Base-by-base conservation (phyloP, 1,140 invertebrate genomes). In the Oryctes rhinoceros region DNA sequence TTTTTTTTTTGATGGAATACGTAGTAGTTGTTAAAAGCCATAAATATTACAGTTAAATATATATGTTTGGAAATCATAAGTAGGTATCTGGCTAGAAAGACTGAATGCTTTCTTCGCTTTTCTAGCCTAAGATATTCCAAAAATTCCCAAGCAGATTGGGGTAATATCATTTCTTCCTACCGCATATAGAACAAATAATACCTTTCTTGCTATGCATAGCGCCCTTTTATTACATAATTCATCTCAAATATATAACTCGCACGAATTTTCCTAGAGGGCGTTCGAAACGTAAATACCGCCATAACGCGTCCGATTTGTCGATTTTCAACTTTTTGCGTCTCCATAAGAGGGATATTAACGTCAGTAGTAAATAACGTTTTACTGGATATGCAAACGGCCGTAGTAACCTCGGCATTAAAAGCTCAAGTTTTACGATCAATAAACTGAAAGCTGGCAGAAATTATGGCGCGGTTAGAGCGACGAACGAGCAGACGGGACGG, bases 331-430 rank as follows among this genome's bases (percentile, higher is more conserved):
- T 37, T 37, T 37, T 37, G 20, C 35, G 65, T 24, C 35, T 37
- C 65, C 65, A 35, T 71, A 71, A 71, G 65, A 71, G 65, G 18
- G 65, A 30, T 37, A 71, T 71, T 71, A 71, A 71, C 20, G 65
- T 71, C 65, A 37, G 65, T 24, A 71, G 65, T 71, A 71, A 71
- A 71, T 71, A 71, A 71, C 65, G 65, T 71, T 71, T 71, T 35
- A 71, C 65, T 37, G 65, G 65, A 71, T 71, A 71, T 71, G 65
- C 35, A 71, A 71, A 71, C 65, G 65, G 65, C 53, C 65, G 35
- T 37, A 71, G 24, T 71, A 71, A 71, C 65, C 65, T 71, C 65
- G 65, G 65, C 65, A 71, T 71, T 71, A 71, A 71, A 71, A 71
- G 65, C 65, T 30, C 65, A 71, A 71, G 24, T 71, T 71, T 71